Conservation (phyloP, 2,888 invertebrate species). For the Drosophila prolongata region DNA sequence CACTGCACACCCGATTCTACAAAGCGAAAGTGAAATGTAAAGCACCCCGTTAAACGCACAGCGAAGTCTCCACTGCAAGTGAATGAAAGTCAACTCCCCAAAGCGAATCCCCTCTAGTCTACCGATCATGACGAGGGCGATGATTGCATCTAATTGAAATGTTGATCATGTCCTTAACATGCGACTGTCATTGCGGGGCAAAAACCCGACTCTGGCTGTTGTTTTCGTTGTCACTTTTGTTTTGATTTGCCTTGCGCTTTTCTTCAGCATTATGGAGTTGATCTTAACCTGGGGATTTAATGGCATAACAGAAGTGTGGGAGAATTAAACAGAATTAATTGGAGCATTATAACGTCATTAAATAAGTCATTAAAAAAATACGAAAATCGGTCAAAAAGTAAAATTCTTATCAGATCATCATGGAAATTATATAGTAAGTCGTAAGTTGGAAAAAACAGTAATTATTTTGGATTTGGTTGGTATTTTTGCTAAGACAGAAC, state of each 20-base stretch:
- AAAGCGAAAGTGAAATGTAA: conserved; percentile 72
- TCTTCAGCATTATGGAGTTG: conserved; percentile 9
- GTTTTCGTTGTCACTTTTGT: conserved; percentile 17
- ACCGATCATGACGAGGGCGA: conserved; percentile 27
- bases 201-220: conserved; percentile 16
- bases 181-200: conserved; percentile 35
- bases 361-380: no score
- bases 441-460: no score
- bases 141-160: conserved; percentile 80
- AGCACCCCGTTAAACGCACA: conserved; percentile 30
- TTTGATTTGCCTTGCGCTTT: conserved; percentile 46
- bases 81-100: conserved; percentile 47
- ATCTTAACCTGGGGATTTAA: not conserved
- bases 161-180: conserved; percentile 82
- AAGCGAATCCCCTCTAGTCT: conserved; percentile 20
- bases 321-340: not conserved
- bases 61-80: conserved; percentile 54
- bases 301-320: not conserved
- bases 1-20: conserved; percentile 67
- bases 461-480: no score
- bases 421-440: no score
- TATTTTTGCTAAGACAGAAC: no score
- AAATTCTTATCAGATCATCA: no score
- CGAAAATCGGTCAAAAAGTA: no score
- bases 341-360: not conserved